Evolutionary conservation across 1,140 invertebrate genomes (phyloP).

Genomic region (Drosophila malerkotliana): DNA sequence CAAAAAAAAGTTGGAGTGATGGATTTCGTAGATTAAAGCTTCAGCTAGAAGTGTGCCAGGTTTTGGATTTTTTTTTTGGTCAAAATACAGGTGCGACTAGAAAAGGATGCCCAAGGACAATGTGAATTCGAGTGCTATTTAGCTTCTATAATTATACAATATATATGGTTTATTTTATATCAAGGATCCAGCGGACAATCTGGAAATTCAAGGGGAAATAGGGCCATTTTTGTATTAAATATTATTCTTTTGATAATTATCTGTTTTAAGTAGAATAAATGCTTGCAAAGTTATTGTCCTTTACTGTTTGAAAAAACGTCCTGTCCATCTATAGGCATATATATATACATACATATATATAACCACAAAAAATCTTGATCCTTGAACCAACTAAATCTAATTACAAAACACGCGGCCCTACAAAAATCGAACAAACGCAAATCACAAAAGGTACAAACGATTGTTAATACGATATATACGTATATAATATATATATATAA

Average conservation of each 20-base stretch:
- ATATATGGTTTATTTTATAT: background rate
- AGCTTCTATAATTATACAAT: background rate
- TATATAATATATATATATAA: conserved; percentile 2
- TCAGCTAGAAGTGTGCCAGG: conserved; percentile 52
- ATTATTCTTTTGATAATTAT: conserved; percentile 31
- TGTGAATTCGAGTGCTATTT: background rate
- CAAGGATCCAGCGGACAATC: conserved; percentile 27
- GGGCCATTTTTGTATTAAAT: background rate
- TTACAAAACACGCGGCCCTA: conserved; percentile 44
- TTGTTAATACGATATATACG: conserved; percentile 3
- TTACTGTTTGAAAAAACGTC: conserved; percentile 53
- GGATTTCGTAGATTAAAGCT: conserved; percentile 24
- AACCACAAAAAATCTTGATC: conserved; percentile 14
- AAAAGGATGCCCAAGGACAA: conserved; percentile 16
- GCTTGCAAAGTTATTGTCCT: conserved; percentile 77
- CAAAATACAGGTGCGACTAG: conserved; percentile 28
- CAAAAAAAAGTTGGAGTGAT: conserved; percentile 9
- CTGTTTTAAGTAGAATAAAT: conserved; percentile 48
- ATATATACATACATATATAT: background rate
- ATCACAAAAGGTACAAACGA: conserved; percentile 43
- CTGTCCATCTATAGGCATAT: background rate
- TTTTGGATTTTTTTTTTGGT: conserved; percentile 28
- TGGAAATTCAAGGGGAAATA: conserved; percentile 1
- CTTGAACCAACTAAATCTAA: conserved; percentile 46
- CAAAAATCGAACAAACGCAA: conserved; percentile 41